phyloP scores from a whole-genome alignment of 2,113 vertebrate species.

The Rhineura floridana region DNA sequence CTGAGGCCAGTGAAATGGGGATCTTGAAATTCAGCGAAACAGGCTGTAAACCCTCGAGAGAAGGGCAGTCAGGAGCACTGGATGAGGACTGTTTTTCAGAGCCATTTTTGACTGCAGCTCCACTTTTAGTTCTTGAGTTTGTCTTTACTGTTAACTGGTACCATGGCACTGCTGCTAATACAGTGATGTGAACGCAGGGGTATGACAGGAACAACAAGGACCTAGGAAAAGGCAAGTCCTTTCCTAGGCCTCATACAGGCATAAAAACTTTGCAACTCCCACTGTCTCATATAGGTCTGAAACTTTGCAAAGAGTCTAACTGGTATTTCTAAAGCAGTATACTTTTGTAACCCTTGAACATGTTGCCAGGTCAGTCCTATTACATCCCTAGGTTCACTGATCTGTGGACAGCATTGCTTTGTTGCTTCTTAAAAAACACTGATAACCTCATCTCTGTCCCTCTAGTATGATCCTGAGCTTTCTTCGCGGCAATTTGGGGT shows the following conservation, averaged over 20 bases:
- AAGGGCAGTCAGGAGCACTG: background rate
- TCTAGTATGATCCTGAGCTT: conserved; percentile 91
- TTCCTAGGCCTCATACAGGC: background rate
- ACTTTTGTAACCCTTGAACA: background rate
- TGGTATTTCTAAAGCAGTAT: background rate
- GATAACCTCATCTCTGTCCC: background rate
- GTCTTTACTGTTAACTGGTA: background rate
- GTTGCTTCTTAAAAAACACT: background rate
- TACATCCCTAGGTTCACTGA: fast-evolving
- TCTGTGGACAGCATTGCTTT: background rate
- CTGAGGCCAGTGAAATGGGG: background rate
- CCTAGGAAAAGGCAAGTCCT: no score
- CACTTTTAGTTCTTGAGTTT: background rate
- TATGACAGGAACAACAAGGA: background rate
- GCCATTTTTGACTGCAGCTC: background rate
- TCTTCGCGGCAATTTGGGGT: conserved; percentile 94
- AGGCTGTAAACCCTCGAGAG: background rate
- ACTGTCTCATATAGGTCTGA: background rate
- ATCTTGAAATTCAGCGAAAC: background rate
- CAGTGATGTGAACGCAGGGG: background rate
- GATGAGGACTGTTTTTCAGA: fast-evolving
- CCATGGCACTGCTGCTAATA: no score
- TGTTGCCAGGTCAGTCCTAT: fast-evolving
- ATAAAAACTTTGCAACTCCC: no score
- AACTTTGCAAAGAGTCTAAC: background rate